These are phyloP conservation scores for Julus scanicus DNA, from an alignment of 2,888 invertebrate genomes.

Conservation along the genomic window DNA sequence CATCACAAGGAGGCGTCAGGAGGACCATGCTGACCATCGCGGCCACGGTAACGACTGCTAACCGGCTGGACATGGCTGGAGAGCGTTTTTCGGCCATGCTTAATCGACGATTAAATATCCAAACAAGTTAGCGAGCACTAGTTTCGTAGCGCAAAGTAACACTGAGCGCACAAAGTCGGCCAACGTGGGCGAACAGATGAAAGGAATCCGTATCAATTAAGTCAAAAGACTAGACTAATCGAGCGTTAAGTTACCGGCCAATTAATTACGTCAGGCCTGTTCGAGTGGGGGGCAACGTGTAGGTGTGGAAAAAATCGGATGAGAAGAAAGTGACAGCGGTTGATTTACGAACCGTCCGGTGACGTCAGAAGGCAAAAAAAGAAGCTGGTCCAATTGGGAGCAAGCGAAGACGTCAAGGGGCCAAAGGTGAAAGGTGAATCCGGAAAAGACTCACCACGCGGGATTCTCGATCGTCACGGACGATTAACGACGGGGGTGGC, in stretches of 20 bases:
- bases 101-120: neutral
- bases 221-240: neutral
- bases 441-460: neutral
- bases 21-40: neutral
- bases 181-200: slow-evolving; percentile 16
- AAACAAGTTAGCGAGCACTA: neutral
- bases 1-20: neutral
- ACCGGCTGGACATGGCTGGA: neutral
- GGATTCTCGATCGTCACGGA: neutral
- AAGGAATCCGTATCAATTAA: slow-evolving; percentile 15
- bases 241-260: slow-evolving; percentile 19
- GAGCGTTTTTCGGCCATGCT: too few relatives aligned
- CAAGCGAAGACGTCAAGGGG: neutral
- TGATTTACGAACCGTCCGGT: neutral
- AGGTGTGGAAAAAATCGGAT: neutral
- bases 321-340: neutral
- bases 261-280: neutral
- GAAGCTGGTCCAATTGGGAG: neutral
- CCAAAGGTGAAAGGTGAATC: neutral
- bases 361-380: neutral
- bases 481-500: neutral
- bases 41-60: neutral
- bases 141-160: neutral
- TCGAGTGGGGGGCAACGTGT: neutral
- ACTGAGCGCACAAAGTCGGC: neutral